Evolutionary conservation across 2,888 invertebrate species (phyloP), one percentile per base, ranked within the genome.

Genomic region (Pteria penguin): DNA sequence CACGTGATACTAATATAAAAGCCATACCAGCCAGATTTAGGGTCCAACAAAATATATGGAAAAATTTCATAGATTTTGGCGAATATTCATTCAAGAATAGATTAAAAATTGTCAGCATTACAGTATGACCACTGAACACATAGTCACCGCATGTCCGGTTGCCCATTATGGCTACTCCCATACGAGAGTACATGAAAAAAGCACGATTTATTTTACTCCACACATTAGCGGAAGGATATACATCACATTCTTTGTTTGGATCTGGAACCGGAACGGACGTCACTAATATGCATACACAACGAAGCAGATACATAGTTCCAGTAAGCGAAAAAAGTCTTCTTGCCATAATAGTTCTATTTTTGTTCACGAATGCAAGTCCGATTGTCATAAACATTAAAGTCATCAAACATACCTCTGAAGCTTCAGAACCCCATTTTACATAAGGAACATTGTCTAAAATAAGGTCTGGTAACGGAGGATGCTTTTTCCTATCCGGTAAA

Each of bases 51-150:
- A n/a, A 4, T 45, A 71, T 31, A 24, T 71, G 70, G 66, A 99
- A 94, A 90, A 96, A 96, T 93, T 98, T 97, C 86, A 98, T 94
- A 89, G 95, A 94, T 81, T 95, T 94, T 80, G 80, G 94, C 2
- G 98, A 93, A 98, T 98, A 71, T 62, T 71, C 62, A 45, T 24
- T 61, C 4, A 71, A 52, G 18, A 71, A 54, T 31, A 71, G 58
- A 54, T 71, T 71, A 2, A 71, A 22, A 18, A 71, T n/a, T 3
- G 70, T 71, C 32, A 71, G 22, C 27, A 52, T 62, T 18, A 62
- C 52, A 33, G 70, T 71, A 31, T 71, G 70, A 5, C 70, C 70
- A 54, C 70, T 71, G 24, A 71, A 71, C 31, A 71, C 62, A 29
- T 71, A 71, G 32, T 71, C 70, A 18, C 70, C 70, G 52, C 70